phyloP scores from a whole-genome alignment of 2,113 vertebrate species.

The Talpa occidentalis region DNA sequence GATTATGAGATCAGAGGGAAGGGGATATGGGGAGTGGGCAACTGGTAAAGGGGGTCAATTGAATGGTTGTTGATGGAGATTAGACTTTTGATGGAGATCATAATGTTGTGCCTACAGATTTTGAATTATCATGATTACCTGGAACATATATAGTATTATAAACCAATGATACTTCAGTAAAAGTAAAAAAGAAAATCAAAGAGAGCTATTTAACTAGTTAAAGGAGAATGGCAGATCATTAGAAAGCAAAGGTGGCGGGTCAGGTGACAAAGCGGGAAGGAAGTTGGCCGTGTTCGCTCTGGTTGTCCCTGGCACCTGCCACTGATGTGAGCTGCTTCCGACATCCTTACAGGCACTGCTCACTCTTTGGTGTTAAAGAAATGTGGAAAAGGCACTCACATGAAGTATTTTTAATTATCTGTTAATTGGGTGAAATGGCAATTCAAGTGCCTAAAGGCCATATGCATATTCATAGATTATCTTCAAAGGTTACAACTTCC shows the following conservation, averaged over 20 bases:
- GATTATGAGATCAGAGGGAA: not conserved
- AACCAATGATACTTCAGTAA: too few relatives aligned
- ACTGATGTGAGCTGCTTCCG: not conserved
- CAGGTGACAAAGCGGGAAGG: not conserved
- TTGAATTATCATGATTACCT: too few relatives aligned
- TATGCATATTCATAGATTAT: constrained; percentile 44
- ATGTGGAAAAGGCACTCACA: not conserved
- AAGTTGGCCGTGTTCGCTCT: not conserved
- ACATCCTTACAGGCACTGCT: not conserved
- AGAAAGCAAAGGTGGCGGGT: not conserved
- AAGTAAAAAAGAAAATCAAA: too few relatives aligned
- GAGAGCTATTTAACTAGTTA: not conserved
- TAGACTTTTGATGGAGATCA: too few relatives aligned
- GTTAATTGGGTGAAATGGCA: constrained; percentile 57
- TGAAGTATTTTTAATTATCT: constrained; percentile 59
- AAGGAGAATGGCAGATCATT: not conserved
- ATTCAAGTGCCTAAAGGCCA: constrained; percentile 40
- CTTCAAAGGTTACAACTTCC: constrained; percentile 68
- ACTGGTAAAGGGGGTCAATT: too few relatives aligned
- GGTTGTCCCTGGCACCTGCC: not conserved
- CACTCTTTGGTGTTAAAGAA: constrained; percentile 46
- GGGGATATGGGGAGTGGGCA: too few relatives aligned
- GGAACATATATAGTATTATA: too few relatives aligned
- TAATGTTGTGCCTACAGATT: too few relatives aligned
- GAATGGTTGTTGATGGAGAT: too few relatives aligned